Percentiles rank a stretch among this genome's conserved stretches.
These are phyloP conservation scores for Psilanteris sp. DNA, from an alignment of 1,140 invertebrate genomes.

Conservation along the genomic window DNA sequence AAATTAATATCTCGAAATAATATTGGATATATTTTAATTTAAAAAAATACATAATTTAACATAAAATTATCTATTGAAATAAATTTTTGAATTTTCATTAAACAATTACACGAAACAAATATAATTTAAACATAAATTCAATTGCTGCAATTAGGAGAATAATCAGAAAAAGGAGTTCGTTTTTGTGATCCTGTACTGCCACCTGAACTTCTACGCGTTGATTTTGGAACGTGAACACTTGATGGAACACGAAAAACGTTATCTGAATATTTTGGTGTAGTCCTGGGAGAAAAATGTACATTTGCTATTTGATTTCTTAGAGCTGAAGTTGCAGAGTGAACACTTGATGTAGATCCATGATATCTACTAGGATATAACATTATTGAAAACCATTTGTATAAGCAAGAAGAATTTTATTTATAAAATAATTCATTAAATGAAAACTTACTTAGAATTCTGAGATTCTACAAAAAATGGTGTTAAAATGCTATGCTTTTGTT, in stretches of 20 bases:
- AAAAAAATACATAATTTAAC: too few species aligned
- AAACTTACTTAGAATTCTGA: constrained; percentile 5
- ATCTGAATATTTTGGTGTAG: constrained; percentile 14
- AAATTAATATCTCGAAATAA: too few species aligned
- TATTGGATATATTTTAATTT: too few species aligned
- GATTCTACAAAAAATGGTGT: background rate
- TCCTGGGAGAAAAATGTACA: constrained; percentile 34
- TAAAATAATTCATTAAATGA: too few species aligned
- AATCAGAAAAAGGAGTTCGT: constrained; percentile 43
- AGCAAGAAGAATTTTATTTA: too few species aligned
- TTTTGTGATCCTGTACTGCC: constrained; percentile 32
- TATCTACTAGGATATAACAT: background rate
- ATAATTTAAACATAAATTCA: too few species aligned
- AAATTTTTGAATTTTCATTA: too few species aligned
- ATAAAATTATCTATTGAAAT: too few species aligned
- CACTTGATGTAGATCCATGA: background rate
- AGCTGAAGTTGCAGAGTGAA: constrained; percentile 9
- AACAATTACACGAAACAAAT: too few species aligned
- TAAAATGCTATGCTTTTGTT: background rate
- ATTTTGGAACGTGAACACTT: constrained; percentile 23
- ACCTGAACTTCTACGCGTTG: constrained; percentile 16
- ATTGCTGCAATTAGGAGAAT: constrained; percentile 8
- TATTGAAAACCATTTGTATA: too few species aligned
- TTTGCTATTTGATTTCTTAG: constrained; percentile 22
- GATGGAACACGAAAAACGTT: constrained; percentile 47